phyloP scores from a whole-genome alignment of 2,113 vertebrate genomes.

The Emberiza fucata region DNA sequence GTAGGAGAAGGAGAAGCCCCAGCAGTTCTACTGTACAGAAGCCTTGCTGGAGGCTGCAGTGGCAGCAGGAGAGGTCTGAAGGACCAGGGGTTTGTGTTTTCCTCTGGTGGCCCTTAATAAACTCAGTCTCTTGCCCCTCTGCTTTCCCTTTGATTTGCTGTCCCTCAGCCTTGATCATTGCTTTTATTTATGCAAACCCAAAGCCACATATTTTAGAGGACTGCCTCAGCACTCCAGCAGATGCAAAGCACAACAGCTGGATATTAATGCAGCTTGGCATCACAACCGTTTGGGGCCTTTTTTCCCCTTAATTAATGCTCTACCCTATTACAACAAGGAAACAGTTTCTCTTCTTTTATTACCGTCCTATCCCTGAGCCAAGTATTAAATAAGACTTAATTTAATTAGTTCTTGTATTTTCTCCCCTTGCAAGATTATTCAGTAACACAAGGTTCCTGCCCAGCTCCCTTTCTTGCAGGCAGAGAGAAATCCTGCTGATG shows the following conservation, averaged over 20 bases:
- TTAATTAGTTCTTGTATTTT: conserved; percentile 32
- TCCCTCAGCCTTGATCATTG: neutral
- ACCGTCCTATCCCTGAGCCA: neutral
- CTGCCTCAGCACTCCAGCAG: neutral
- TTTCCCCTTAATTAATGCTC: neutral
- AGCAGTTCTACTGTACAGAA: neutral
- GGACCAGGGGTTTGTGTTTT: neutral
- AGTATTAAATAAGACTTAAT: conserved; percentile 36
- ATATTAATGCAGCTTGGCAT: conserved; percentile 16
- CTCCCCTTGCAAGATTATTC: conserved; percentile 1
- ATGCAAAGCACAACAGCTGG: conserved; percentile 34
- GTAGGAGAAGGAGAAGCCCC: neutral
- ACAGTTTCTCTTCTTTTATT: conserved; percentile 40
- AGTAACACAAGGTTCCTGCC: neutral
- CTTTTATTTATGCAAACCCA: neutral
- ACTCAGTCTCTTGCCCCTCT: neutral
- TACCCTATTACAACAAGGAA: conserved; percentile 41
- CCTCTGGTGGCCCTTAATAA: neutral
- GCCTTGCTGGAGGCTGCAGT: neutral
- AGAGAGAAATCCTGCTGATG: conserved; percentile 63
- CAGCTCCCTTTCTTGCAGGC: neutral
- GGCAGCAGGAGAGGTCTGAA: neutral
- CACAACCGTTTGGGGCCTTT: neutral
- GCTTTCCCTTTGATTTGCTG: neutral
- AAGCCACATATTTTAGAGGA: neutral